Conservation (phyloP, 2,113 vertebrate genomes). For the Xiphias gladius region DNA sequence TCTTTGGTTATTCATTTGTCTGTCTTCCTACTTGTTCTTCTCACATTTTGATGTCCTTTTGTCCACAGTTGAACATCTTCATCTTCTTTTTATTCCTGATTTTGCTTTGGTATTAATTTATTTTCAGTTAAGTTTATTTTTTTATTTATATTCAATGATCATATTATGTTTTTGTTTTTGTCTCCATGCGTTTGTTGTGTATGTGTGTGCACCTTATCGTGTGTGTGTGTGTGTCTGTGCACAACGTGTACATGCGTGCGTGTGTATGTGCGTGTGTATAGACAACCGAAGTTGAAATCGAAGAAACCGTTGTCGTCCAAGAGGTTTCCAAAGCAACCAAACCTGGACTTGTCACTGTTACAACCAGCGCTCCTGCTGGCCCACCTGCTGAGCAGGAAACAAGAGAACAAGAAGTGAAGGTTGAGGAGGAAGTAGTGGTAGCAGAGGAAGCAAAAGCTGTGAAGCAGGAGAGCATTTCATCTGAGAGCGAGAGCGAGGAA, state of each 20-base stretch:
- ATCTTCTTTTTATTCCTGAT: slow-evolving; percentile 68
- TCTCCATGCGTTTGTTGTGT: slow-evolving; percentile 84
- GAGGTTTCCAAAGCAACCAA: slow-evolving; percentile 89
- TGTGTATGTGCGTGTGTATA: slow-evolving; percentile 71
- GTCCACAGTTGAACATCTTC: slow-evolving; percentile 61
- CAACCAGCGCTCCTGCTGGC: slow-evolving; percentile 4
- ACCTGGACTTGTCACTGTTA: slow-evolving; percentile 54
- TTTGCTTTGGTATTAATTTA: slow-evolving; percentile 78
- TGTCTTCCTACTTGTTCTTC: not conserved
- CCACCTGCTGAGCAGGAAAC: slow-evolving; percentile 36
- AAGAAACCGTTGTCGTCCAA: slow-evolving; percentile 91
- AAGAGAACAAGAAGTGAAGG: slow-evolving; percentile 79
- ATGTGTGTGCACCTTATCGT: slow-evolving; percentile 56
- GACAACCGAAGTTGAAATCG: slow-evolving; percentile 93
- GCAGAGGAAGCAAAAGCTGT: slow-evolving; percentile 75
- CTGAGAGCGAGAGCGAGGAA: slow-evolving; percentile 94
- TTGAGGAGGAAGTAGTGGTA: slow-evolving; percentile 54
- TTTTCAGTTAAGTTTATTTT: slow-evolving; percentile 65
- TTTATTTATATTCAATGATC: slow-evolving; percentile 82
- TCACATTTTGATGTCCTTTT: slow-evolving; percentile 15
- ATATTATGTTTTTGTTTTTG: slow-evolving; percentile 81
- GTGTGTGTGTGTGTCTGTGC: slow-evolving; percentile 67
- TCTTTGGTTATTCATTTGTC: slow-evolving; percentile 59
- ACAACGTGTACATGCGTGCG: slow-evolving; percentile 78
- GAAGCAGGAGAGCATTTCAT: slow-evolving; percentile 87